Evolutionary conservation across 2,113 vertebrate genomes (phyloP), one percentile per base, ranked within the genome.

Genomic region (Solenodon paradoxus): DNA sequence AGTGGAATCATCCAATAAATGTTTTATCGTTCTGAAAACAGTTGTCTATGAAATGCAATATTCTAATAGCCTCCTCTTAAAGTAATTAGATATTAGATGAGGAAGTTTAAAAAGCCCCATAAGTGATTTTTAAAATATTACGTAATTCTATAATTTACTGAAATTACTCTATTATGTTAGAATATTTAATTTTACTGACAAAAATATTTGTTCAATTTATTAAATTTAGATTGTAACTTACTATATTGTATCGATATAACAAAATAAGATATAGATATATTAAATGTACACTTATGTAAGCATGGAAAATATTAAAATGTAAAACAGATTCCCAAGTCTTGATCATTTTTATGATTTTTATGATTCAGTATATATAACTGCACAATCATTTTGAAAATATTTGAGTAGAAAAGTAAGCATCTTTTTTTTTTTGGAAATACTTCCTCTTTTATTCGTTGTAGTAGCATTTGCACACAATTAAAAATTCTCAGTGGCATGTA

Each of bases 11-110:
- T 77, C n/a, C n/a, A n/a, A n/a, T n/a, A n/a, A n/a, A n/a, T n/a
- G n/a, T 94, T 90, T 88, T 87, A 78, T 90, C 38, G 55, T 83
- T 64, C 51, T 78, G 30, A 93, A 85, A 94, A 81, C 30, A 88
- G 12, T 91, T 95, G 38, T 3, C n/a, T 80, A 12, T 64, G 82
- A 38, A 75, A 75, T 80, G n/a, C 55, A 88, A 84, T n/a, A 30
- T 63, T 84, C 38, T 74, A 84, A 28, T 75, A 12, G 64, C 42
- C 72, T 95, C 93, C 59, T 95, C 91, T 96, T 91, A 95, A 88
- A 81, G 40, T 91, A 95, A 83, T 68, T 92, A 45, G 42, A 22
- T 66, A 86, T 77, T 96, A 61, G 61, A 84, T 78, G 49, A 42
- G 38, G 28, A 10, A 74, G 40, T 72, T 83, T 77, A 47, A 66